Conservation (phyloP, 2,113 vertebrate genomes). For the Corydoras maculifer region DNA sequence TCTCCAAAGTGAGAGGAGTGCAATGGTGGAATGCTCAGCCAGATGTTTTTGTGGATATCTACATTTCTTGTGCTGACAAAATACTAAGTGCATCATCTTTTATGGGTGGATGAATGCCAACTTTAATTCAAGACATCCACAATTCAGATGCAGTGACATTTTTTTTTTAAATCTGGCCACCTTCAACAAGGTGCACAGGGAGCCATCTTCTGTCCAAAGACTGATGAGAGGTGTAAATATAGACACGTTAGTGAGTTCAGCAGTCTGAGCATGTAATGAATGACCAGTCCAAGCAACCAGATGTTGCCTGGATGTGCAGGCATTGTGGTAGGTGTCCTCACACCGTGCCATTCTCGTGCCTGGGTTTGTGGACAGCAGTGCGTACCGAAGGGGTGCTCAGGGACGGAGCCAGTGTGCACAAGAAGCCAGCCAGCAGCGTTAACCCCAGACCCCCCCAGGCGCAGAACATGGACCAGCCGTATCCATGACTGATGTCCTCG, state of each 20-base stretch:
- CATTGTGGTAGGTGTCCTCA: constrained; percentile 55
- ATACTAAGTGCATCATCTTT: neutral
- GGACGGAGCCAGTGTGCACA: constrained; percentile 86
- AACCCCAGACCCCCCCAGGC: constrained; percentile 90
- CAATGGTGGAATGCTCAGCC: constrained; percentile 8
- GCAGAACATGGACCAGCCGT: constrained; percentile 97
- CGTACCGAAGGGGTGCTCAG: constrained; percentile 72
- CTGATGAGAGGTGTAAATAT: constrained; percentile 19
- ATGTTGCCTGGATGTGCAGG: neutral
- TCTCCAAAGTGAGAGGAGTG: neutral
- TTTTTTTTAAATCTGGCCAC: neutral
- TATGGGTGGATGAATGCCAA: neutral
- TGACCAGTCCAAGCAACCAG: neutral
- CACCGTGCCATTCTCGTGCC: constrained; percentile 88
- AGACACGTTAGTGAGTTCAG: constrained; percentile 15
- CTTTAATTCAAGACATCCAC: neutral
- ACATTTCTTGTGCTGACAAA: constrained; percentile 3
- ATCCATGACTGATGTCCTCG: constrained; percentile 91
- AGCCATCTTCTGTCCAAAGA: neutral
- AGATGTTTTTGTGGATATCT: constrained; percentile 8
- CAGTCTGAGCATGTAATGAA: constrained; percentile 7
- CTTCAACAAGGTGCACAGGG: neutral
- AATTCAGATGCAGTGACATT: neutral
- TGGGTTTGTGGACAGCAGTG: constrained; percentile 78
- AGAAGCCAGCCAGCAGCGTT: constrained; percentile 86